Evolutionary conservation across 2,888 invertebrate genomes (phyloP), one percentile per base, ranked within the genome.

Genomic region (Drosophila algonquin): DNA sequence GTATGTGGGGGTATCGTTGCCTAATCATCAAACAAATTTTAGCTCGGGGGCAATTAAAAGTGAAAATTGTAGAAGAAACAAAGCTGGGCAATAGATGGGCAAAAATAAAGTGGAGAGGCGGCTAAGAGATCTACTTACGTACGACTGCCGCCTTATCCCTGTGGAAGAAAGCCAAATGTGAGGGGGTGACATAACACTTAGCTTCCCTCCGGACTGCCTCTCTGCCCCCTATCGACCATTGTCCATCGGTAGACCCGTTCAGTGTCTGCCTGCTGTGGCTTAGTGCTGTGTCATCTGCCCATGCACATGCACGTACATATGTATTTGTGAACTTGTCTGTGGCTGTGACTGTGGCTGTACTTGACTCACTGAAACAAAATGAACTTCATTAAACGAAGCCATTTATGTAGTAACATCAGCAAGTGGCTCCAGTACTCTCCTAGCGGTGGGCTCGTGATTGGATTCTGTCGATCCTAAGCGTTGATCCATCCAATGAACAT

Each of bases 361-460:
- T 35, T 30, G 56, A 46, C 44, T 65, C 60, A 70, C 55, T 44
- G 32, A 63, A 79, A n/a, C 40, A n/a, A 40, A 76, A 79, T 77
- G 68, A 75, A 75, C 67, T 84, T 84, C 63, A 77, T 72, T 73
- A 72, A 73, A 65, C 53, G 35, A 62, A 70, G 56, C 30, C 57
- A 63, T 44, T 67, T 47, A 57, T 55, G 55, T 10, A 58, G 51
- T 27, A 69, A 70, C 30, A 35, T 46, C 71, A 60, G 63, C 65
- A 70, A 74, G 70, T 74, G 73, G 52, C 40, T 24, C 18, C 21
- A 35, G 50, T 63, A 14, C 53, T 45, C 30, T 2, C 24, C 0
- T 3, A 55, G 68, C 2, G 55, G 56, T 65, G 65, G 18, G 4
- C 24, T 7, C 67, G 67, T 65, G 67, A 45, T n/a, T 47, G 18